Conservation (phyloP, 2,888 invertebrate genomes). For the Nomada flava region DNA sequence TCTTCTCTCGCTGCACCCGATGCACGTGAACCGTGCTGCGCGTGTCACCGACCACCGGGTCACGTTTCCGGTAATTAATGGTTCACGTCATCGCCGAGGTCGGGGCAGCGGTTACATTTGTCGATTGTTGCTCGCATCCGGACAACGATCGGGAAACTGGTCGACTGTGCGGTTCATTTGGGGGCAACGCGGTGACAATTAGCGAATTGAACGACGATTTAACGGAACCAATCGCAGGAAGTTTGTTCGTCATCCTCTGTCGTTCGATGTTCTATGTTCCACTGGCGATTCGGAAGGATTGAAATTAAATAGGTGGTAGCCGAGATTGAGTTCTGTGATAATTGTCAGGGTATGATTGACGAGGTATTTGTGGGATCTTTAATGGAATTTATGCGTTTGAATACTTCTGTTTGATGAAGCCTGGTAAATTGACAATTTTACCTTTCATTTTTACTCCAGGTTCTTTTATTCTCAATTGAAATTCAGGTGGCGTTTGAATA, state of each 20-base stretch:
- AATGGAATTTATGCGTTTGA: too few species aligned
- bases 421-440: too few species aligned
- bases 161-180: constrained; percentile 20
- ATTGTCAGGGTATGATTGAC: too few species aligned
- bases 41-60: constrained; percentile 71
- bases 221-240: neutral
- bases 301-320: neutral
- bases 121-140: constrained; percentile 74
- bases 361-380: too few species aligned
- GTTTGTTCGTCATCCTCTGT: neutral
- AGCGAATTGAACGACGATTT: constrained; percentile 1
- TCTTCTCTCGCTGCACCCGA: constrained; percentile 61
- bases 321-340: too few species aligned
- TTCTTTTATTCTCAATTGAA: too few species aligned
- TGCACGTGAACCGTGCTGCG: constrained; percentile 62
- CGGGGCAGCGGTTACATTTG: constrained; percentile 76
- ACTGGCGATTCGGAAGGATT: neutral
- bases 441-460: too few species aligned
- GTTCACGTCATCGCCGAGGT: constrained; percentile 77
- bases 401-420: too few species aligned
- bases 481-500: too few species aligned
- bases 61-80: constrained; percentile 82
- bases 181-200: neutral
- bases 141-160: constrained; percentile 26
- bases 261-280: neutral